These are phyloP conservation scores for Nesogale talazaci DNA, from an alignment of 2,113 vertebrate genomes.

Conservation along the genomic window DNA sequence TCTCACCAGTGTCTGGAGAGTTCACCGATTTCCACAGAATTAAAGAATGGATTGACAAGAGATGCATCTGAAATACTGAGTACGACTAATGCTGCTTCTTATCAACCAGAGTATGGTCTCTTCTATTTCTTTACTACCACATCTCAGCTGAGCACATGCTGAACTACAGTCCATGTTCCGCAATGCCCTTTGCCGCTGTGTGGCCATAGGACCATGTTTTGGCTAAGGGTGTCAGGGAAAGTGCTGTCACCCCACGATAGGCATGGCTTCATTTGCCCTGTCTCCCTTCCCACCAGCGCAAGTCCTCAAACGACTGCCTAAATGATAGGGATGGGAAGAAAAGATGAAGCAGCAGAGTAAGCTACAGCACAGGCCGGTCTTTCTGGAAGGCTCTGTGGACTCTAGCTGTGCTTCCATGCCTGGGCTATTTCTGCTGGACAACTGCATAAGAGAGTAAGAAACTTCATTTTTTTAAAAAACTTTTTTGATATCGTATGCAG, in stretches of 20 bases:
- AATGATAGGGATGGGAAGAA: too few relatives aligned
- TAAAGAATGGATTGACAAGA: not conserved
- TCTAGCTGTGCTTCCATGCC: not conserved
- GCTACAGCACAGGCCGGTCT: not conserved
- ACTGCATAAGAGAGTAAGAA: not conserved
- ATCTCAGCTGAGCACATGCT: not conserved
- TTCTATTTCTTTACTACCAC: not conserved
- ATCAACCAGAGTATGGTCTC: too few relatives aligned
- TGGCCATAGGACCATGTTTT: not conserved
- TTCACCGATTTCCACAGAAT: not conserved
- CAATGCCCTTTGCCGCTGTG: not conserved
- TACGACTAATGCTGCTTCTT: not conserved
- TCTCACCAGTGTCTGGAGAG: not conserved
- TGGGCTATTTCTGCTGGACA: not conserved
- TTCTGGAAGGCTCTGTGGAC: not conserved
- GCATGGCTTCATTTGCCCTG: not conserved
- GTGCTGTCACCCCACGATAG: not conserved
- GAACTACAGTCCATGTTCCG: not conserved
- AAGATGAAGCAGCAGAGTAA: not conserved
- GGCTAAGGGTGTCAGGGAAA: not conserved
- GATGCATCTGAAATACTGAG: not conserved
- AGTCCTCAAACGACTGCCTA: too few relatives aligned
- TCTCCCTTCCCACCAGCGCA: not conserved
- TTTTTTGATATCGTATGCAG: too few relatives aligned
- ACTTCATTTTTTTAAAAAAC: not conserved